Percentiles rank a stretch among this genome's conserved stretches.
phyloP scores from a whole-genome alignment of 1,140 invertebrate species.

The Bombus waltoni region DNA sequence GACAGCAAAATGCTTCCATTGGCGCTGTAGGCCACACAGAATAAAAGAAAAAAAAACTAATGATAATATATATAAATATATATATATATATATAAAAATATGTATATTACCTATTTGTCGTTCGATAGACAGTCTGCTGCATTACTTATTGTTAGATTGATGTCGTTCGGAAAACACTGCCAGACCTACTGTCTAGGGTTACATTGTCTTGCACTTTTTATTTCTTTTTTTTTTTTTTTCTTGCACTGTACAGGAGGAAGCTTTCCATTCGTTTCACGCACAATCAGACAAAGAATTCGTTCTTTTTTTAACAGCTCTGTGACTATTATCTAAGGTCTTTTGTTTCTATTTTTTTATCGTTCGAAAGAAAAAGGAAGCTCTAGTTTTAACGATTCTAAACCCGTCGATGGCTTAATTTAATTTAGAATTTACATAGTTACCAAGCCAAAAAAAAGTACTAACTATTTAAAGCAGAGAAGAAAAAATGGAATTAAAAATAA shows the following conservation, averaged over 20 bases:
- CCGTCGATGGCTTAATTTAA: conserved; percentile 68
- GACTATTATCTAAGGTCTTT: conserved; percentile 1
- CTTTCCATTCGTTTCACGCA: conserved; percentile 47
- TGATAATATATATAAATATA: conserved; percentile 66
- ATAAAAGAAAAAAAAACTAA: conserved; percentile 62
- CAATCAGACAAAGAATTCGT: conserved; percentile 3
- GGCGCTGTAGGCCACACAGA: conserved; percentile 69
- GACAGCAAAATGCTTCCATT: conserved; percentile 75
- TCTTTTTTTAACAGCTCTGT: not conserved
- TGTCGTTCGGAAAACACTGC: conserved; percentile 60
- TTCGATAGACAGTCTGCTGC: conserved; percentile 70
- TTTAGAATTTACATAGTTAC: conserved; percentile 77
- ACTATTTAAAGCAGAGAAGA: conserved; percentile 55
- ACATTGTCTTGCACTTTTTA: conserved; percentile 46
- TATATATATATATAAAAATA: conserved; percentile 65
- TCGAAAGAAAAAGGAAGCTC: not conserved
- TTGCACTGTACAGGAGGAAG: conserved; percentile 32
- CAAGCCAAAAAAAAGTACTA: conserved; percentile 76
- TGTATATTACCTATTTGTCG: conserved; percentile 68
- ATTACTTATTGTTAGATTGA: conserved; percentile 48
- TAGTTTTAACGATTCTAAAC: conserved; percentile 4
- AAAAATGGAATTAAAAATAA: conserved; percentile 40
- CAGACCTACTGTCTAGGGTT: conserved; percentile 65
- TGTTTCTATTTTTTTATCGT: not conserved
- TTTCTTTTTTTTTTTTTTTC: not conserved